A percentile compares a stretch with the other conserved stretches of the same genome.
phyloP scores from a whole-genome alignment of 2,888 invertebrate species.

The Frankliniella intonsa region DNA sequence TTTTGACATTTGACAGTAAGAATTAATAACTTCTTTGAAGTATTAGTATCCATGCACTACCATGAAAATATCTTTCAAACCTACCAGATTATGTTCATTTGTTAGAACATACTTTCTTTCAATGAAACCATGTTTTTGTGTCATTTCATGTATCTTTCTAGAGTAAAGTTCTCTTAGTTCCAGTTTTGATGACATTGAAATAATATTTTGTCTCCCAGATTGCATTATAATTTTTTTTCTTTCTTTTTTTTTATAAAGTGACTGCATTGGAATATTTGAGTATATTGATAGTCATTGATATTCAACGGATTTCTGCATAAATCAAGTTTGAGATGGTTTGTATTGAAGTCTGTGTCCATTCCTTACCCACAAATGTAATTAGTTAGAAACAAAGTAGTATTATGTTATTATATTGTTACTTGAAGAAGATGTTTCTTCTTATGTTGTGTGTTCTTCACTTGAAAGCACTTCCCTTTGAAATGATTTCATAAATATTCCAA shows the following conservation, averaged over 20 bases:
- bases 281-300: not conserved
- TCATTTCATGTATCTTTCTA: no score
- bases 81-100: no score
- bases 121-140: no score
- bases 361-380: not conserved
- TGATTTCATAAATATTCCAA: constrained; percentile 4
- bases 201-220: not conserved
- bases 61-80: no score
- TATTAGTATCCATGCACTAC: no score
- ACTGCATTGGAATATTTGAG: no score
- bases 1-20: no score
- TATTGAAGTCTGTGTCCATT: not conserved
- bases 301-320: not conserved
- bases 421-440: not conserved
- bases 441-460: not conserved
- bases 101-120: no score
- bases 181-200: not conserved
- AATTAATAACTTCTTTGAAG: no score
- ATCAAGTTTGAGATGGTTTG: not conserved
- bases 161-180: no score
- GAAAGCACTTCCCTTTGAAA: not conserved
- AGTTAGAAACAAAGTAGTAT: not conserved
- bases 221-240: not conserved
- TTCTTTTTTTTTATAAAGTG: no score
- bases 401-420: not conserved